Base-by-base conservation (phyloP, 2,113 vertebrate genomes). In the Gopherus evgoodei region DNA sequence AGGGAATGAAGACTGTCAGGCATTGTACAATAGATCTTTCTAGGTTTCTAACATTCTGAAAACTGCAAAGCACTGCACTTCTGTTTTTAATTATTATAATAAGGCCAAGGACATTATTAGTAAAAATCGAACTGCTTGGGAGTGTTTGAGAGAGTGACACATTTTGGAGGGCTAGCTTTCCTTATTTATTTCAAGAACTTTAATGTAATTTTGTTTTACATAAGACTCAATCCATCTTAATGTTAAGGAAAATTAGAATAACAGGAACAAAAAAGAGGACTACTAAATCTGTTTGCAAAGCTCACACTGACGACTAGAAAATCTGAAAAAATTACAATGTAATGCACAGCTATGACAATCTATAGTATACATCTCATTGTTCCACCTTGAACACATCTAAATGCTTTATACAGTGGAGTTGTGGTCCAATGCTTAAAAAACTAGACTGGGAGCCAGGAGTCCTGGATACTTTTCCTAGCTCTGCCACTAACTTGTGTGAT, bases 81-180 rank as follows among this genome's bases (percentile, higher is more conserved):
- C 59, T 94, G 84, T 38, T 94, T 95, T 92, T 62, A 86, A 84
- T 94, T 89, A 50, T 56, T 59, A 16, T 44, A 38, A 82, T 31
- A 75, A 90, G 84, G 13, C 10, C 29, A 53, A 69, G 94, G 44
- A 35, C 47, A 76, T n/a, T 49, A 38, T 69, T 17, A 25, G 35
- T 38, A 29, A 29, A 89, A 42, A 35, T 2, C 6, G 56, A 50
- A 29, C 1, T 35, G 76, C 76, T 53, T 62, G 59, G 62, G 76
- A 53, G 62, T 8, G 0, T 65, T 69, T 90, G 19, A 83, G 89
- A 85, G 86, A 89, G 47, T 5, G 6, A 84, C 13, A 25, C 2
- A 0, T 52, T 89, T 65, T 1, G 14, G 52, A 93, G 17, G 25
- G 49, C 16, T 75, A 87, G 2, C 3, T 88, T 79, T 72, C 53